A percentile compares a stretch with the other conserved stretches of the same genome.
phyloP scores from a whole-genome alignment of 1,140 invertebrate genomes.

The Kradibia gibbosae region DNA sequence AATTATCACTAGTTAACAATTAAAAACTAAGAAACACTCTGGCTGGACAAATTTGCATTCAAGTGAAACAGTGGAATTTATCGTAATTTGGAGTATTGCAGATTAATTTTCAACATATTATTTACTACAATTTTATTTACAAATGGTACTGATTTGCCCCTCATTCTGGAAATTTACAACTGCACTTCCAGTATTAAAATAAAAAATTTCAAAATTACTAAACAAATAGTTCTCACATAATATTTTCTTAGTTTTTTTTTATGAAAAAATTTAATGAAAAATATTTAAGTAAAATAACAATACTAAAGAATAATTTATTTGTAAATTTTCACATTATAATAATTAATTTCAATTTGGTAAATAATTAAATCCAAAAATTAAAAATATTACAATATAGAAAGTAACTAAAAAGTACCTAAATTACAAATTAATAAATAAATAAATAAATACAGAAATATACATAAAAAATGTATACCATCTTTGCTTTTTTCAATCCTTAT shows the following conservation, averaged over 20 bases:
- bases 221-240: too few relatives aligned
- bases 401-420: background rate
- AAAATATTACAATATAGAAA: background rate
- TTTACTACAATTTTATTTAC: too few relatives aligned
- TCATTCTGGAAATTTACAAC: too few relatives aligned
- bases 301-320: background rate
- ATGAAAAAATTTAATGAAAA: background rate
- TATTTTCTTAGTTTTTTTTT: background rate
- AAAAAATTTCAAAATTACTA: too few relatives aligned
- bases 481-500: background rate
- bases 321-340: background rate
- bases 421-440: slow-evolving; percentile 10
- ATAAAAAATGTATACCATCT: background rate
- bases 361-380: background rate
- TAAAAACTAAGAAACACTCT: too few relatives aligned
- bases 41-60: too few relatives aligned
- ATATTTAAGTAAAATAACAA: background rate
- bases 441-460: background rate
- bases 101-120: too few relatives aligned
- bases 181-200: too few relatives aligned
- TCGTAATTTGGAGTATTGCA: too few relatives aligned
- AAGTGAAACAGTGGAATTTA: too few relatives aligned
- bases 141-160: too few relatives aligned
- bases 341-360: background rate
- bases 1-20: too few relatives aligned